Evolutionary conservation across 2,888 invertebrate genomes (phyloP).

Genomic region (Nysson spinosus): DNA sequence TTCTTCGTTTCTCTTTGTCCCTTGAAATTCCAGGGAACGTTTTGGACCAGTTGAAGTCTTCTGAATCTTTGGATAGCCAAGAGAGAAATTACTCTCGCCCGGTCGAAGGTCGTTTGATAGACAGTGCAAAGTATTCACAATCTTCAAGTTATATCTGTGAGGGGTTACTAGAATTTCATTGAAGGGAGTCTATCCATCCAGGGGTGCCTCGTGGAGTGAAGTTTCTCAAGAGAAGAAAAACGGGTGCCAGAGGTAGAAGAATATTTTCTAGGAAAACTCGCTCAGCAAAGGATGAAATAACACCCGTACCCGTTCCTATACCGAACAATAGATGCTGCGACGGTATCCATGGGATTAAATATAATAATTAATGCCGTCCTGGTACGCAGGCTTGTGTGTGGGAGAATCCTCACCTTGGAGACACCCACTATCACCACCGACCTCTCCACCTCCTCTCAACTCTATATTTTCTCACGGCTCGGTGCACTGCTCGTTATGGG

Average conservation of each 20-base stretch:
- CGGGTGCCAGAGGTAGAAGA: background rate
- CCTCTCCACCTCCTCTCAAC: conserved; percentile 32
- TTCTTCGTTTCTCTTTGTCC: conserved; percentile 16
- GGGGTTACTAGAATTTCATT: conserved; percentile 3
- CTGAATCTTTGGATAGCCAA: conserved; percentile 34
- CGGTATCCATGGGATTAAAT: conserved; percentile 66
- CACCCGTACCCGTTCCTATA: conserved; percentile 57
- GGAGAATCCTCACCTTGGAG: conserved; percentile 64
- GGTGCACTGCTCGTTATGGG: conserved; percentile 52
- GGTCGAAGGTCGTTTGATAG: conserved; percentile 43
- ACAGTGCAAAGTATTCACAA: conserved; percentile 33
- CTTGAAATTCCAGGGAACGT: conserved; percentile 20
- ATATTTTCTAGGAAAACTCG: conserved; percentile 22
- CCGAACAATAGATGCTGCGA: conserved; percentile 63
- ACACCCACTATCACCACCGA: conserved; percentile 54
- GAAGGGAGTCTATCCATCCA: conserved; percentile 42
- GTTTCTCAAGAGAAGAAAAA: conserved; percentile 14
- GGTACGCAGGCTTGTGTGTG: conserved; percentile 47
- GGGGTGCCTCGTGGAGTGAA: conserved; percentile 3
- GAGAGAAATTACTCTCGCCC: conserved; percentile 52
- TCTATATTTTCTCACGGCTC: conserved; percentile 59
- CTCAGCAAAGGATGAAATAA: conserved; percentile 28
- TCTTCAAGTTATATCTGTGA: conserved; percentile 22
- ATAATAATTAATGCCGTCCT: conserved; percentile 71
- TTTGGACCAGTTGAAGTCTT: conserved; percentile 10